Percentiles rank a stretch among this genome's conserved stretches.
Conservation (phyloP, 2,888 invertebrate species). For the Aleiodes testaceus region DNA sequence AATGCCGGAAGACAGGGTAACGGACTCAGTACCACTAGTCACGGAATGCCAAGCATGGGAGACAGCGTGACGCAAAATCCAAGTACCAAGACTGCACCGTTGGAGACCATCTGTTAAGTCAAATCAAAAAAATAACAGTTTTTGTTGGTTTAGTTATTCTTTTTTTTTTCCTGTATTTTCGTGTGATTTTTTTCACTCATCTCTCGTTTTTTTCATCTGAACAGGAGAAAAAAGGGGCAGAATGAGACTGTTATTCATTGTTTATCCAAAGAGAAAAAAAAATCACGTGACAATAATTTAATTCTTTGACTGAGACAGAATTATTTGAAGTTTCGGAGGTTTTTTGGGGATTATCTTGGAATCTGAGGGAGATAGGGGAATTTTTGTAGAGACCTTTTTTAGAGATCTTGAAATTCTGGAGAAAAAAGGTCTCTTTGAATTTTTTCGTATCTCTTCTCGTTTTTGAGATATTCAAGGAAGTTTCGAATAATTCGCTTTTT, state of each 20-base stretch:
- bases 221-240: neutral
- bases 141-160: neutral
- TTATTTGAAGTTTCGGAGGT: neutral
- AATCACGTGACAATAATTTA: constrained; percentile 26
- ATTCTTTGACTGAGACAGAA: constrained; percentile 2
- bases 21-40: constrained; percentile 83
- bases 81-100: constrained; percentile 76
- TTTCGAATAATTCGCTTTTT: too few species aligned
- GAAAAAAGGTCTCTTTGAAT: too few species aligned
- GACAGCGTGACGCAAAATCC: constrained; percentile 84
- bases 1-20: constrained; percentile 77
- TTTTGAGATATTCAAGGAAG: neutral
- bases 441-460: neutral
- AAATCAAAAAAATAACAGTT: constrained; percentile 4
- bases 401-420: too few species aligned
- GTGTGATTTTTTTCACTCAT: neutral
- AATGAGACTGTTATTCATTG: constrained; percentile 2
- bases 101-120: constrained; percentile 76
- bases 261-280: constrained; percentile 23
- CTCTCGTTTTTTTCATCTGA: neutral
- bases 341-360: neutral
- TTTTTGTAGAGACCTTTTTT: too few species aligned
- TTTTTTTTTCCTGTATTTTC: neutral
- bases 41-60: constrained; percentile 87
- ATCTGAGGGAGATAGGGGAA: neutral